phyloP scores from a whole-genome alignment of 2,888 invertebrate species.

The Caenorhabditis panamensis region DNA sequence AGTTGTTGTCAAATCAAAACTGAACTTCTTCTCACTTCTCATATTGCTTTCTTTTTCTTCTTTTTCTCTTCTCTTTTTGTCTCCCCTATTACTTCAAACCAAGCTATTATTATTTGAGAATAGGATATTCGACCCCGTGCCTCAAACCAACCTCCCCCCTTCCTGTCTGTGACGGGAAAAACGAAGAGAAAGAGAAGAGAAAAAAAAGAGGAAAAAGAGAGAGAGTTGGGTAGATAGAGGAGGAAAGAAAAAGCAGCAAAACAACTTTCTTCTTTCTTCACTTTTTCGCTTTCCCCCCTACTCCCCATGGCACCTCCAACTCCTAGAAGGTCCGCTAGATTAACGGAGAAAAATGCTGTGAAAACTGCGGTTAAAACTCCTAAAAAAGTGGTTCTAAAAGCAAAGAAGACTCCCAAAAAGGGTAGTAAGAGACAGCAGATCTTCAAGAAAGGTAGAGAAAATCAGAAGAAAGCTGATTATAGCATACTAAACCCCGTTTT shows the following conservation, averaged over 20 bases:
- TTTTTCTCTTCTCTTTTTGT: not conserved
- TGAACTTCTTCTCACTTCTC: conserved; percentile 7
- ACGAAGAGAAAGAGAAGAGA: conserved; percentile 14
- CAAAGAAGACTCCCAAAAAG: conserved; percentile 25
- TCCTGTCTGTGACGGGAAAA: not conserved
- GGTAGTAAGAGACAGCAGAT: conserved; percentile 9
- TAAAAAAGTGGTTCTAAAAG: conserved; percentile 36
- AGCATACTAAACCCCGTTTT: no score
- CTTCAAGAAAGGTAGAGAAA: conserved; percentile 36
- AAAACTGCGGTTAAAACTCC: not conserved
- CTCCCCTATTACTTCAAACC: not conserved
- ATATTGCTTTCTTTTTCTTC: not conserved
- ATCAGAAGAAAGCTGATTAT: not conserved
- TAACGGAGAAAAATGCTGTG: not conserved
- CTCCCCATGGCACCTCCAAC: conserved; percentile 42
- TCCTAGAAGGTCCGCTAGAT: conserved; percentile 35
- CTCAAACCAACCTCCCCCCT: not conserved
- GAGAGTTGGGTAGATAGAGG: conserved; percentile 5
- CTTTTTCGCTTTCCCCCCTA: not conserved
- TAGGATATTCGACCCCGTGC: conserved; percentile 38
- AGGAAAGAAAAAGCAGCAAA: conserved; percentile 30
- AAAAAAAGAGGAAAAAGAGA: conserved; percentile 6
- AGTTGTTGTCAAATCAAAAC: no score
- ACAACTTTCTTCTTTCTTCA: conserved; percentile 38
- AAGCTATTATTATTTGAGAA: conserved; percentile 43